Base-by-base conservation (phyloP, 2,113 vertebrate species). In the Eublepharis macularius region DNA sequence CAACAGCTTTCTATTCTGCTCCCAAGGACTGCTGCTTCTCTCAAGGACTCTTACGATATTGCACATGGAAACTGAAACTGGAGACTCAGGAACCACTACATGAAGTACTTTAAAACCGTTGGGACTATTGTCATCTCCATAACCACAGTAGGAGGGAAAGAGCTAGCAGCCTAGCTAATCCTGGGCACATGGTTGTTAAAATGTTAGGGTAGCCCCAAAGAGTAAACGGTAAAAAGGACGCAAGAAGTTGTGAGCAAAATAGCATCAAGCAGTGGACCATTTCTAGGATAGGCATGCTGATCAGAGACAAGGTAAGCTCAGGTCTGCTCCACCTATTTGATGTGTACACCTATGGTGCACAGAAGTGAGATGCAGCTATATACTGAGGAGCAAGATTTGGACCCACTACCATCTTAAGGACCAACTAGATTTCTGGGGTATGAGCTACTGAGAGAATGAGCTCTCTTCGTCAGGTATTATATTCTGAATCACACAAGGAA, bases 131-230 rank as follows among this genome's bases (percentile, higher is more conserved):
- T 2, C 51, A 39, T 81, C 60, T 66, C 68, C 84, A 65, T 43
- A 0, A 0, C 16, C 29, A 57, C 69, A 79, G 24, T 0, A 0
- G 21, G 69, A 86, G 76, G 85, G 1, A 10, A 88, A 68, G 26
- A 2, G 10, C 51, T 24, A 54, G 49, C 4, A 77, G 51, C 26
- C 51, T 60, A 79, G 21, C n/a, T 45, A 69, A 51, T 26, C 19
- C 21, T n/a, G 70, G 39, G 57, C 29, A 66, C 49, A 69, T 34
- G 17, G 24, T 39, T 72, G 45, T 47, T 39, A 21, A 45, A 70
- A 32, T 49, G 11, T 69, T 72, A 72, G 47, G 49, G 21, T 41
- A 32, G 36, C 5, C 34, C 57, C 34, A 41, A 73, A 57, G 36
- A 72, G 13, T 57, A 82, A 32, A 63, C 60, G 10, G 60, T 16